Percentiles rank a stretch among this genome's conserved stretches.
Evolutionary conservation across 1,140 invertebrate species (phyloP).

Genomic region (Halictus rubicundus): DNA sequence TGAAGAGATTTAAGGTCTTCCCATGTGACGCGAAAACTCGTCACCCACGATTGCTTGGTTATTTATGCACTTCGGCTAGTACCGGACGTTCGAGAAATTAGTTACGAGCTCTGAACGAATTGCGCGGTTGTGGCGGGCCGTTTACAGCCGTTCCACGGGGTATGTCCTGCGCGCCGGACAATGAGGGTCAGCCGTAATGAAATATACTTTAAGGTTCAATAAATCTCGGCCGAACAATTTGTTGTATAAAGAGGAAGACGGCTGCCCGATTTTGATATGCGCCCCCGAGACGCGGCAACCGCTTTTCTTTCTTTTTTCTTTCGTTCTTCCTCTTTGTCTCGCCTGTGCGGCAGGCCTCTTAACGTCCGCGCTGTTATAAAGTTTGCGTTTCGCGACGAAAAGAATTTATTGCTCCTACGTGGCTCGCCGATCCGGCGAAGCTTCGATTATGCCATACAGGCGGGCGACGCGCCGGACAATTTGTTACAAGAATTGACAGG

Average conservation of each 20-base stretch:
- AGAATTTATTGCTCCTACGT: too few species aligned
- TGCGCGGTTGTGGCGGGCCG: constrained; percentile 55
- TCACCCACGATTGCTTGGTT: constrained; percentile 70
- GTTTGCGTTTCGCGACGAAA: too few species aligned
- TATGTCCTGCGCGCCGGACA: constrained; percentile 47
- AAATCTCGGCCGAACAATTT: constrained; percentile 33
- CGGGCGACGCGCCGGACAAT: too few species aligned
- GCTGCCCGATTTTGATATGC: constrained; percentile 9
- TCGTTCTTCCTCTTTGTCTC: background rate
- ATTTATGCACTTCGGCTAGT: constrained; percentile 61
- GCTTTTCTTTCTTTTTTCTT: background rate
- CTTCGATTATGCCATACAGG: too few species aligned
- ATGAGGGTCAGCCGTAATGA: constrained; percentile 41
- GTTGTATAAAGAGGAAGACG: constrained; percentile 11
- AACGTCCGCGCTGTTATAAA: too few species aligned
- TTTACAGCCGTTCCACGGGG: constrained; percentile 51
- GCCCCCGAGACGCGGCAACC: background rate
- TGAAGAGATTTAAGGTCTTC: constrained; percentile 73
- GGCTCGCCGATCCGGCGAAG: too few species aligned
- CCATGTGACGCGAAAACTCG: constrained; percentile 73
- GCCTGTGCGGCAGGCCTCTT: background rate
- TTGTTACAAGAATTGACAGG: too few species aligned
- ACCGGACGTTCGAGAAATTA: constrained; percentile 37
- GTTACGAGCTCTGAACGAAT: constrained; percentile 38
- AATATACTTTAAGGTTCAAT: constrained; percentile 33